A percentile compares a stretch with the other conserved stretches of the same genome.
These are phyloP conservation scores for Ceraclea dissimilis DNA, from an alignment of 2,888 invertebrate genomes.

Conservation along the genomic window DNA sequence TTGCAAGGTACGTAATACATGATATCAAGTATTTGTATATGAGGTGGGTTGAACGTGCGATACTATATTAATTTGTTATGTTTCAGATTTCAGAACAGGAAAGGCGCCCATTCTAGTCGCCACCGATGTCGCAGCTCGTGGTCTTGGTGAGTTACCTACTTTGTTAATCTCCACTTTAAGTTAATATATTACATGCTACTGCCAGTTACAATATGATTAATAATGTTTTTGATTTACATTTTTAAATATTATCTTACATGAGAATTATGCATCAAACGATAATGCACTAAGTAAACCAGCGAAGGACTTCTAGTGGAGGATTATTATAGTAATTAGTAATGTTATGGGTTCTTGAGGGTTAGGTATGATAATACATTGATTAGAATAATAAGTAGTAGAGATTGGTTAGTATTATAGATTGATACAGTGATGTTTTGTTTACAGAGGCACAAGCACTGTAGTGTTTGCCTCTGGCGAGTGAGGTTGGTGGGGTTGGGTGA, in stretches of 20 bases:
- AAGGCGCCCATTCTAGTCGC: conserved; percentile 86
- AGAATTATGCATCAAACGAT: too few species aligned
- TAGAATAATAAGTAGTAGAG: neutral
- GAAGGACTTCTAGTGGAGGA: too few species aligned
- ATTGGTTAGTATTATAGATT: neutral
- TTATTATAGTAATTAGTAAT: too few species aligned
- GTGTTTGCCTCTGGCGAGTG: conserved; percentile 24
- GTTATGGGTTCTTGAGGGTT: too few species aligned
- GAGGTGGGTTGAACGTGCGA: too few species aligned
- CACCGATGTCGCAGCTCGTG: conserved; percentile 91
- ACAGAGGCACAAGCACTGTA: conserved; percentile 26
- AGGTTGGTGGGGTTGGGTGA: conserved; percentile 18
- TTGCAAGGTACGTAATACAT: conserved; percentile 59
- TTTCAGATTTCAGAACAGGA: conserved; percentile 75
- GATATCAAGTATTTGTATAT: neutral
- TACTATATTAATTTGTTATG: too few species aligned
- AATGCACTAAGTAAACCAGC: too few species aligned
- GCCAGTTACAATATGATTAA: neutral
- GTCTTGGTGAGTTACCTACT: conserved; percentile 76
- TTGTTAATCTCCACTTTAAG: neutral
- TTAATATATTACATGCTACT: neutral
- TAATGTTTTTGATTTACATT: neutral
- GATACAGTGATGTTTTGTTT: conserved; percentile 24
- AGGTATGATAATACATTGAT: too few species aligned
- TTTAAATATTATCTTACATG: neutral